Base-by-base conservation (phyloP, 2,888 invertebrate genomes). In the Pyralis farinalis region DNA sequence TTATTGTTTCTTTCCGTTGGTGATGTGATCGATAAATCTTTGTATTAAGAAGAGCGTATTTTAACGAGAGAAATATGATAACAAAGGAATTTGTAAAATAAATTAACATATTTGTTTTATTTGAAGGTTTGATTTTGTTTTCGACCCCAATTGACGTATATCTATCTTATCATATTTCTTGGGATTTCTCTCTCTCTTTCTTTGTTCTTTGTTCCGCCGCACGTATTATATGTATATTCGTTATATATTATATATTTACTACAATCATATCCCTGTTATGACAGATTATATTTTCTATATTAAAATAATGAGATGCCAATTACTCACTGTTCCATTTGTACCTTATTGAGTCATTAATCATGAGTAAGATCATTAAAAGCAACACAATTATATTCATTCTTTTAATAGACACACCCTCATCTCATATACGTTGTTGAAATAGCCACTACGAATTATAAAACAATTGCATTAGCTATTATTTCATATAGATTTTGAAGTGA, bases 61-160 rank as follows among this genome's bases (percentile, higher is more conserved):
- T 83, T 87, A 86, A 86, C 75, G 81, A 87, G 86, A 88, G 87
- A 85, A 87, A 87, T 85, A 88, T 87, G 87, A 87, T 87, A 87
- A 86, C 86, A 82, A 83, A 86, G 82, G 83, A 85, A 85, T 86
- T 87, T 87, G 81, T 86, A 85, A 85, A 87, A 87, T 86, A 84
- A 87, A 88, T 85, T 88, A 85, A 87, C 81, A 70, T 83, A 87
- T 84, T 87, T 84, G 88, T 88, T 87, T 88, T 86, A 87, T 88
- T 87, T 84, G 56, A 58, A 57, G 60, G 58, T 58, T 64, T 67
- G 64, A 71, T 70, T 72, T 72, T 72, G 72, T 65, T 69, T 58
- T 49, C 55, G 51, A 61, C 63, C 60, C 63, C 58, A 60, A 55
- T 53, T 61, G 51, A 53, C 55, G 51, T 54, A 59, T 58, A 12